phyloP scores from a whole-genome alignment of 2,888 invertebrate species.

The Synergus itoensis region DNA sequence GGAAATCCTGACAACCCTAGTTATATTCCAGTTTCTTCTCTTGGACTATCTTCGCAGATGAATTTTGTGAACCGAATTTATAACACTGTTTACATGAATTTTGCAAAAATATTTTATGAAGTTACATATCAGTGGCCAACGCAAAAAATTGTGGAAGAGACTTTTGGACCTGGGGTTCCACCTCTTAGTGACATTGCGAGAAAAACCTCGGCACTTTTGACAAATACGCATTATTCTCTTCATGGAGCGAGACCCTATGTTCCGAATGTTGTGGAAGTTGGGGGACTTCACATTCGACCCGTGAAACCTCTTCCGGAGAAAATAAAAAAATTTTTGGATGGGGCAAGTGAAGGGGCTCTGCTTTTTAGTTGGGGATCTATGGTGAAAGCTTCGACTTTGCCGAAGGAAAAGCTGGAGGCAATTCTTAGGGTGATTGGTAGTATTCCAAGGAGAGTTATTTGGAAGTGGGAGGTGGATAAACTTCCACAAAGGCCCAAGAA shows the following conservation, averaged over 20 bases:
- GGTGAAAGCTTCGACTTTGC: conserved; percentile 83
- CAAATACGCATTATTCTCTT: conserved; percentile 82
- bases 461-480: conserved; percentile 84
- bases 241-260: conserved; percentile 81
- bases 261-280: conserved; percentile 80
- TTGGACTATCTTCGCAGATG: conserved; percentile 78
- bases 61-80: conserved; percentile 75
- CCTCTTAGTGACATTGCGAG: conserved; percentile 80
- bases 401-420: conserved; percentile 80
- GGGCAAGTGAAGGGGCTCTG: conserved; percentile 80
- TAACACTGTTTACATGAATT: conserved; percentile 76
- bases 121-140: conserved; percentile 73
- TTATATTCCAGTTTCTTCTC: conserved; percentile 80
- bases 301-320: conserved; percentile 79
- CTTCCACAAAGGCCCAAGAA: conserved; percentile 82
- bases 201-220: conserved; percentile 80
- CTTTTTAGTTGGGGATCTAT: conserved; percentile 89
- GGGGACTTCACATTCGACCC: conserved; percentile 67
- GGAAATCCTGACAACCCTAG: conserved; percentile 82
- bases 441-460: conserved; percentile 83
- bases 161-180: conserved; percentile 71
- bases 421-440: conserved; percentile 82
- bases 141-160: conserved; percentile 61
- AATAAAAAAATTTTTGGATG: conserved; percentile 81
- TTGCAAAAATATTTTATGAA: conserved; percentile 66